A percentile compares a stretch with the other conserved stretches of the same genome.
Conservation (phyloP, 2,888 invertebrate species). For the Himalopsyche anomala region DNA sequence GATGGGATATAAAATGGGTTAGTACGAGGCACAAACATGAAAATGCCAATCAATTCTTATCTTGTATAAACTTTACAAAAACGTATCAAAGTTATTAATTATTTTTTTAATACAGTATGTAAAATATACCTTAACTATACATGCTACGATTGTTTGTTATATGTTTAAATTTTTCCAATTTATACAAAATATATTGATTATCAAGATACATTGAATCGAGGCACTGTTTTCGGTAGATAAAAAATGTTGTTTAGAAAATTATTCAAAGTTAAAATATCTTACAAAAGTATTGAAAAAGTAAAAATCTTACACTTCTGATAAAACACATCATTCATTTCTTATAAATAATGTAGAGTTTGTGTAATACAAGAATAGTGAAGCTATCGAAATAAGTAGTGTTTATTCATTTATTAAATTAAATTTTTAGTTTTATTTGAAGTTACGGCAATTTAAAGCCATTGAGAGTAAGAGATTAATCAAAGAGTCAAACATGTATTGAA, state of each 20-base stretch:
- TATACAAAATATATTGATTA: conserved; percentile 32
- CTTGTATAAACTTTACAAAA: not conserved
- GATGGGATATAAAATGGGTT: not conserved
- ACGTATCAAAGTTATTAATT: not conserved
- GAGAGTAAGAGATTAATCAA: too few relatives aligned
- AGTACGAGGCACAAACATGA: conserved; percentile 6
- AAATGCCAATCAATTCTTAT: conserved; percentile 1
- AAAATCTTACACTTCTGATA: conserved; percentile 7
- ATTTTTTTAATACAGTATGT: conserved; percentile 11
- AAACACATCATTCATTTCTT: not conserved
- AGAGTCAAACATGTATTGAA: too few relatives aligned
- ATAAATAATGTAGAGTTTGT: too few relatives aligned
- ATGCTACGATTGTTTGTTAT: not conserved
- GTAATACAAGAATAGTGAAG: too few relatives aligned
- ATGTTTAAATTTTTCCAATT: not conserved
- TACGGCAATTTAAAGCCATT: too few relatives aligned
- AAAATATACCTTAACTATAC: not conserved
- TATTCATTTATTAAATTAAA: too few relatives aligned
- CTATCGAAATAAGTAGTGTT: too few relatives aligned
- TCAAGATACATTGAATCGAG: not conserved
- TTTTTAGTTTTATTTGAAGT: too few relatives aligned
- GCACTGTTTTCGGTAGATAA: not conserved
- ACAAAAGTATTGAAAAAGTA: conserved; percentile 38
- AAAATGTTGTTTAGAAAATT: not conserved
- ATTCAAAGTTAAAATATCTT: conserved; percentile 18